Evolutionary conservation across 1,140 invertebrate species (phyloP).

Genomic region (Micrasema minimum): DNA sequence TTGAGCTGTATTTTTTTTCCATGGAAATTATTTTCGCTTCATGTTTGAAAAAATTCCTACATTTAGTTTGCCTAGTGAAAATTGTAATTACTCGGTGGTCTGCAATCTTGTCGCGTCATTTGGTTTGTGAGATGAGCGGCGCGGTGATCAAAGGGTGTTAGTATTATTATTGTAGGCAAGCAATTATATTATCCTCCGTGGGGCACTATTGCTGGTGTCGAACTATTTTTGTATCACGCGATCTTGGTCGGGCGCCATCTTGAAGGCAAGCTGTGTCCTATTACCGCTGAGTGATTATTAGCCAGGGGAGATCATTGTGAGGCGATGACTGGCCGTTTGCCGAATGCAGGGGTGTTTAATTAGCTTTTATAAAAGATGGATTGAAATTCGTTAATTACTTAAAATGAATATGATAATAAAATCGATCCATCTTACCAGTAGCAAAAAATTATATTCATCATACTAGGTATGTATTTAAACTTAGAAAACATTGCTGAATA

Average conservation of each 20-base stretch:
- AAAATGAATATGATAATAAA: no score
- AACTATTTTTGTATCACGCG: conserved; percentile 27
- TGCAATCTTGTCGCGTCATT: conserved; percentile 21
- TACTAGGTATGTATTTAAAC: no score
- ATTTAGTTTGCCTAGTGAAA: neutral
- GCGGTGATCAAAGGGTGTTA: conserved; percentile 8
- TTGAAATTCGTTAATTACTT: no score
- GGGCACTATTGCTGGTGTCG: conserved; percentile 3
- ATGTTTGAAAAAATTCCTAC: neutral
- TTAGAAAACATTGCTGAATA: no score
- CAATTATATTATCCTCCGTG: neutral
- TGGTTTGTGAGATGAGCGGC: neutral
- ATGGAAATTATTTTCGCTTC: neutral
- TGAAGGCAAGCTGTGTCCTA: conserved; percentile 41
- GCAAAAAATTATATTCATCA: no score
- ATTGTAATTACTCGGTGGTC: conserved; percentile 8
- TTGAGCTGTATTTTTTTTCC: neutral
- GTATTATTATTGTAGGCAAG: neutral
- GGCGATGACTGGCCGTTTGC: conserved; percentile 43
- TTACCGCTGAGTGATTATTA: conserved; percentile 48
- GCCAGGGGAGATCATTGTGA: conserved; percentile 38
- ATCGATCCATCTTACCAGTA: no score
- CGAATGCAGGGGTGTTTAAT: conserved; percentile 6
- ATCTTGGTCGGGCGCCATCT: conserved; percentile 4
- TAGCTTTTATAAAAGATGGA: neutral